Evolutionary conservation across 2,113 vertebrate genomes (phyloP), one percentile per base, ranked within the genome.

Genomic region (Willisornis vidua): DNA sequence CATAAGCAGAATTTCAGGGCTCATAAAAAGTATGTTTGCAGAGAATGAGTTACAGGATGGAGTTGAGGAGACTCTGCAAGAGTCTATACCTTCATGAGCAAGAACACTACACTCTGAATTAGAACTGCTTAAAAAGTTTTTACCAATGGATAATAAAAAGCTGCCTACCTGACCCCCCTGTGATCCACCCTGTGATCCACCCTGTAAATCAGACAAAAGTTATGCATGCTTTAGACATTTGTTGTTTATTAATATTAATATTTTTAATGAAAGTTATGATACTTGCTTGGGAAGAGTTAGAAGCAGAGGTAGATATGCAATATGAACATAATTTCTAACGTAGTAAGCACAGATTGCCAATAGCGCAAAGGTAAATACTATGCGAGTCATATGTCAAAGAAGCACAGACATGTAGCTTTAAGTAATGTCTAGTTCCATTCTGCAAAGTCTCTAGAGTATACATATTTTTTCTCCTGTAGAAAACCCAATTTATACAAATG

Each of bases 111-210:
- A 17, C 19, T 35, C 52, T 52, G 20, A 41, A 46, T 63, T 65
- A 72, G 35, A 90, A 37, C 18, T n/a, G n/a, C 13, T 89, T 81
- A 15, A 28, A 51, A 59, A 26, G 2, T 16, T 79, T 91, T 79
- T n/a, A 67, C 13, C 17, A 79, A 25, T 11, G n/a, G 24, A 37
- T 57, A 75, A 68, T 17, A 78, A 66, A 89, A 23, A 72, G 35
- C 58, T 65, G 58, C 71, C 10, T 75, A 93, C 85, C 85, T 83
- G 92, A 68, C 41, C 13, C 79, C 45, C 9, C 49, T 94, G 93
- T 59, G 95, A 91, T 83, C 75, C 90, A 55, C 20, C 82, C 92
- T 96, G 54, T 82, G 95, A 91, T 83, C 75, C 90, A 55, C 20
- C 82, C 92, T 96, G 54, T 82, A 73, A 87, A 76, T 65, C 12